Base-by-base conservation (phyloP, 2,888 invertebrate genomes). In the Thereva nobilitata region DNA sequence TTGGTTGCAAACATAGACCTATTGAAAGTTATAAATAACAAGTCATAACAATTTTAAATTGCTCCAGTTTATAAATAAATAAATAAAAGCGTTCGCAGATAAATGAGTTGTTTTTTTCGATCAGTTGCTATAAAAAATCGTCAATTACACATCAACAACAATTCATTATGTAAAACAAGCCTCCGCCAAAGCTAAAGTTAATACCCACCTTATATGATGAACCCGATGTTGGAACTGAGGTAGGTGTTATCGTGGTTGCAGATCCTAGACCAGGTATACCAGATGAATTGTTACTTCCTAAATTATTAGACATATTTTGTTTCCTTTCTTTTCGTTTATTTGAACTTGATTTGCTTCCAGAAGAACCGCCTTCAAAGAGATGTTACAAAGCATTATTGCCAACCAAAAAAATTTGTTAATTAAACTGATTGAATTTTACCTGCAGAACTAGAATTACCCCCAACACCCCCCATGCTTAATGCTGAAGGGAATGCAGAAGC, bases 401-500 rank as follows among this genome's bases (percentile, higher is more conserved):
- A 52, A 35, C 7, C 52, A 34, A n/a, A 34, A 56, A 23, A 9
- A 34, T 6, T 47, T 12, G 37, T 23, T 77, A 63, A 76, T 79
- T 70, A 77, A 23, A 23, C 23, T 23, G 23, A 23, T 23, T 23
- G 23, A 23, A 80, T 75, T 0, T 70, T 72, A 77, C 83, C 71
- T 12, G 72, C 71, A 66, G 82, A 74, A 54, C 72, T 72, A 0
- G 79, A 77, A 10, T 79, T 78, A 37, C 41, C 70, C 12, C 72
- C 69, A 49, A 71, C 67, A 56, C 71, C 67, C 56, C 76, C 74
- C 67, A 79, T 72, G 0, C 78, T 78, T 68, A 80, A 72, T 23
- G 76, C 79, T 73, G 83, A 76, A 5, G 81, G 82, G 72, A 86
- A 83, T 54, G 87, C 84, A 67, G 84, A 83, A 49, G 85, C 84